Evolutionary conservation across 2,888 invertebrate species (phyloP), one percentile per base, ranked within the genome.

Genomic region (Plebejus anna): DNA sequence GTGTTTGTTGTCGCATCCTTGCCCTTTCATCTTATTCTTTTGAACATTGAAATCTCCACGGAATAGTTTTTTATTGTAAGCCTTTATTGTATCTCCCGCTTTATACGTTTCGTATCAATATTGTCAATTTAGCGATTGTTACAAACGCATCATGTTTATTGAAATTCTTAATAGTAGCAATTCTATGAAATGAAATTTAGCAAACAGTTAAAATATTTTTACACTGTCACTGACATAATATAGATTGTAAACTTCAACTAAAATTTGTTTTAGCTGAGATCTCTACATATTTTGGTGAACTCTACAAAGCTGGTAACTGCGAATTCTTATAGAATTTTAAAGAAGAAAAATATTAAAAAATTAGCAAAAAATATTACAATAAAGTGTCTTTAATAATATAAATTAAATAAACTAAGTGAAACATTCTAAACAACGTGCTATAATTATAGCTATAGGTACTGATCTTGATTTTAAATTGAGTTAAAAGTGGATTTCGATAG

Each of bases 1-100:
- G 90, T 91, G 90, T 90, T 89, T 89, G 88, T 89, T 90, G 89
- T 90, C 86, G 83, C 84, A 84, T 85, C 85, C 85, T 88, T 87
- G 88, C 88, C 88, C 87, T 89, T 89, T 89, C 86, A 84, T 86
- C 84, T 85, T 82, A 83, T 80, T 81, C 79, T 75, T 80, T 78
- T 77, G 78, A 80, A 81, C 80, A 80, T 81, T 78, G 81, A 82
- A 80, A 76, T 77, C 78, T 77, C 79, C 79, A 80, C 79, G 77
- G 76, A 78, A 77, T 76, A 78, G 70, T 77, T 78, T 78, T 78
- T 79, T 80, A 77, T 79, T 71, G 16, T 36, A 55, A 28, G 11
- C 47, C 28, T 51, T 51, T 28, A 73, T 73, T 73, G 73, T 73
- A 28, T 73, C 11, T 32, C 28, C 5, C 51, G 28, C 51, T 55